Base-by-base conservation (phyloP, 2,113 vertebrate genomes). In the Melospiza georgiana region DNA sequence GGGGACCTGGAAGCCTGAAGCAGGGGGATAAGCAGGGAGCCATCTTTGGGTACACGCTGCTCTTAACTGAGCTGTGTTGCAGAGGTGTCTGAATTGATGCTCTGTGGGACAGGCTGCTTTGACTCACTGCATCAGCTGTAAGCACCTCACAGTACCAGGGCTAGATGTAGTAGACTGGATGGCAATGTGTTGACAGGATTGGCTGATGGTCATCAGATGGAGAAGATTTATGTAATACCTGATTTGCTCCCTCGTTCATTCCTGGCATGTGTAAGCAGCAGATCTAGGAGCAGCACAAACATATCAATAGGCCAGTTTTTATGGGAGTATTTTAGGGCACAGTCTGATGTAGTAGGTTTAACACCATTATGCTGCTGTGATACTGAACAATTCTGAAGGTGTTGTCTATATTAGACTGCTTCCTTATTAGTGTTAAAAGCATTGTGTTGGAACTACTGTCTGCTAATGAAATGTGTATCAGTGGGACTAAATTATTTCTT, bases 141-240 rank as follows among this genome's bases (percentile, higher is more conserved):
- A 66, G 33, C n/a, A 20, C 15, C 4, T 10, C 0, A 0, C 21
- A 68, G 41, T 69, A 5, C 6, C 27, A 66, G 39, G 41, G 23
- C 2, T 39, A 27, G 43, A 5, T 4, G 10, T 13, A 31, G 23
- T 52, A 19, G 44, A 7, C 22, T 44, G 62, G n/a, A 14, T 55
- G 54, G 52, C 66, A 92, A 30, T 23, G 5, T 33, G 13, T 46
- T 76, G 46, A n/a, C 20, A 46, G 68, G 17, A 9, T 12, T 79
- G 62, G 12, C n/a, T 84, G 25, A 39, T 46, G 33, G 3, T 7
- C 4, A 1, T 76, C 44, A 73, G 18, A 41, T 79, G 16, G 16
- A 52, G 37, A 22, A 58, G 48, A 41, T 41, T 55, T 9, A 22
- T 12, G 1, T 39, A 22, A 82, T 17, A 46, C 13, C 31, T 15